Evolutionary conservation across 1,140 invertebrate genomes (phyloP).

Genomic region (Dreissena rostriformis): DNA sequence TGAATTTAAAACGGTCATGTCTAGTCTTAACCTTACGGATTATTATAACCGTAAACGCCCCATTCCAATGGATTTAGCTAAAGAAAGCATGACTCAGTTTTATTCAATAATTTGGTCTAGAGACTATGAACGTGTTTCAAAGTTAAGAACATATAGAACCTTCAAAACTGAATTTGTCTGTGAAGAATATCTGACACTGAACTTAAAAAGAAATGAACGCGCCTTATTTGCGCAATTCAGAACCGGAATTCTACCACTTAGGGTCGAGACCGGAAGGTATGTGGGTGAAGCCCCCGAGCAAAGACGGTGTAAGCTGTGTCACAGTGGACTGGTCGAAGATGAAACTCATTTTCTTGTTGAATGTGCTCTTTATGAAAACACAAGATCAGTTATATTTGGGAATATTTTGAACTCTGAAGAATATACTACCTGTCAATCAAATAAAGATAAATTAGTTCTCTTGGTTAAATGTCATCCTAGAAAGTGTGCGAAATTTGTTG

Average conservation of each 20-base stretch:
- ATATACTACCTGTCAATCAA: too few relatives aligned
- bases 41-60: background rate
- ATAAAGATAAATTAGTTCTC: too few relatives aligned
- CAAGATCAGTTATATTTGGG: too few relatives aligned
- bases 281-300: too few relatives aligned
- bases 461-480: too few relatives aligned
- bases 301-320: too few relatives aligned
- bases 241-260: slow-evolving; percentile 4
- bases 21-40: background rate
- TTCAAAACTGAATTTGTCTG: slow-evolving; percentile 1
- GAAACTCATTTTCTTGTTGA: too few relatives aligned
- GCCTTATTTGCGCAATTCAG: slow-evolving; percentile 15
- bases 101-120: slow-evolving; percentile 13
- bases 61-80: background rate
- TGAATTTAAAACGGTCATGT: background rate
- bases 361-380: too few relatives aligned
- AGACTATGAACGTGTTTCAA: background rate
- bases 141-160: slow-evolving; percentile 23
- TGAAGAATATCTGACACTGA: background rate
- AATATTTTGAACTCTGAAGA: too few relatives aligned
- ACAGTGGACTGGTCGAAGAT: too few relatives aligned
- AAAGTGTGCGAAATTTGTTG: too few relatives aligned
- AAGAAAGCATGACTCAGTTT: background rate
- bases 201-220: slow-evolving; percentile 22
- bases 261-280: slow-evolving; percentile 16